Conservation (phyloP, 2,888 invertebrate genomes). For the Keiferia lycopersicella region DNA sequence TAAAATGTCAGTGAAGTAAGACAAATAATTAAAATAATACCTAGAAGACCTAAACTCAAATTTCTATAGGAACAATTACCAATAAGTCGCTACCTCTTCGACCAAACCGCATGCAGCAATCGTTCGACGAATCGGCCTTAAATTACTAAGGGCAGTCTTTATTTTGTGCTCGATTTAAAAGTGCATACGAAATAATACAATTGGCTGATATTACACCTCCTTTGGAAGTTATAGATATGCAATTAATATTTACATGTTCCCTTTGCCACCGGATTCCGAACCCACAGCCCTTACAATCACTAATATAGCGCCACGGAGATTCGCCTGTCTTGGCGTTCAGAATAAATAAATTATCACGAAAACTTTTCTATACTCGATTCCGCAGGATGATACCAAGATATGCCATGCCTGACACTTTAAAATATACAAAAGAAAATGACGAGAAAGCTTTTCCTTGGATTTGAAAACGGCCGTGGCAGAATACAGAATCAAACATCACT, state of each 20-base stretch:
- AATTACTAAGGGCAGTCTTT: slow-evolving; percentile 8
- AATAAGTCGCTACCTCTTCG: not conserved
- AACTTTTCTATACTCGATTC: no score
- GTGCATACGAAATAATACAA: not conserved
- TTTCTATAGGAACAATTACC: not conserved
- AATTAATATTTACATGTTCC: slow-evolving; percentile 27
- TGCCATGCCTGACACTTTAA: no score
- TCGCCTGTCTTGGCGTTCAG: not conserved
- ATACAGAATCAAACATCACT: no score
- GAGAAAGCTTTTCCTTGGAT: no score
- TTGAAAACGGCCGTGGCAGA: no score
- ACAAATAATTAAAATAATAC: slow-evolving; percentile 11
- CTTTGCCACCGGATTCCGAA: slow-evolving; percentile 19
- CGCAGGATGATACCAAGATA: no score
- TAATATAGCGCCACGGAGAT: slow-evolving; percentile 23
- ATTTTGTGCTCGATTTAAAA: not conserved
- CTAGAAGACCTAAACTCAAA: slow-evolving; percentile 9
- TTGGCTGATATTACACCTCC: slow-evolving; percentile 14
- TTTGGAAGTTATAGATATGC: slow-evolving; percentile 24
- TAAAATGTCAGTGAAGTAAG: not conserved
- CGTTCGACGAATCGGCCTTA: not conserved
- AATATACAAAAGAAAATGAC: no score
- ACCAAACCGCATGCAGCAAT: not conserved
- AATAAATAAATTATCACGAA: not conserved
- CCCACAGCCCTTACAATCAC: slow-evolving; percentile 34